Conservation (phyloP, 2,113 vertebrate species). For the Thunnus thynnus region DNA sequence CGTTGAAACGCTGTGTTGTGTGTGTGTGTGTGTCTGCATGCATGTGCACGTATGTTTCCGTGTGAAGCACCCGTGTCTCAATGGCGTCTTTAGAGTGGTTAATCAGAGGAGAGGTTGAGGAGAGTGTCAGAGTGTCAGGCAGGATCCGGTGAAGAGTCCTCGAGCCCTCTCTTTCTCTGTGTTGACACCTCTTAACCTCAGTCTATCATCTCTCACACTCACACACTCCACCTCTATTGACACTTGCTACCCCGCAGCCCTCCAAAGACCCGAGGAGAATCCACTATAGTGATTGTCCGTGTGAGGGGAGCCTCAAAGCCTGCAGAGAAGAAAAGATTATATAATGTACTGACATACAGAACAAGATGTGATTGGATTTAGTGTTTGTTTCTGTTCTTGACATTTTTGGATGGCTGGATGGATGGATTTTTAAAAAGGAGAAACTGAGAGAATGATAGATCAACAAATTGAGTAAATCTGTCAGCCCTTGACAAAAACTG, state of each 20-base stretch:
- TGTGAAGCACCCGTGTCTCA: conserved; percentile 64
- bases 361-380: conserved; percentile 42
- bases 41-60: conserved; percentile 20
- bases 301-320: conserved; percentile 51
- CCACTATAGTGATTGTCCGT: conserved; percentile 70
- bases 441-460: conserved; percentile 1
- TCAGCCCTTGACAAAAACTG: conserved; percentile 19
- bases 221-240: conserved; percentile 80
- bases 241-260: conserved; percentile 79
- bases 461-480: conserved; percentile 21
- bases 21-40: conserved; percentile 19
- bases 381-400: neutral
- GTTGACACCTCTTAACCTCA: conserved; percentile 87
- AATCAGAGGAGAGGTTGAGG: conserved; percentile 82
- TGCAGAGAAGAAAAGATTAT: conserved; percentile 57
- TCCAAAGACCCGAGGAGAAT: conserved; percentile 78
- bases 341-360: conserved; percentile 51
- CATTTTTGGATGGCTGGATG: conserved; percentile 5
- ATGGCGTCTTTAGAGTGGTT: conserved; percentile 80
- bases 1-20: conserved; percentile 1
- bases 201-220: conserved; percentile 82
- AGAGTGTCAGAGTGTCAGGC: conserved; percentile 77
- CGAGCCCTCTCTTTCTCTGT: conserved; percentile 74
- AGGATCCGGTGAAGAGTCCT: conserved; percentile 81
- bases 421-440: neutral